A percentile compares a stretch with the other conserved stretches of the same genome.
Conservation (phyloP, 2,113 vertebrate genomes). For the Martes martes region DNA sequence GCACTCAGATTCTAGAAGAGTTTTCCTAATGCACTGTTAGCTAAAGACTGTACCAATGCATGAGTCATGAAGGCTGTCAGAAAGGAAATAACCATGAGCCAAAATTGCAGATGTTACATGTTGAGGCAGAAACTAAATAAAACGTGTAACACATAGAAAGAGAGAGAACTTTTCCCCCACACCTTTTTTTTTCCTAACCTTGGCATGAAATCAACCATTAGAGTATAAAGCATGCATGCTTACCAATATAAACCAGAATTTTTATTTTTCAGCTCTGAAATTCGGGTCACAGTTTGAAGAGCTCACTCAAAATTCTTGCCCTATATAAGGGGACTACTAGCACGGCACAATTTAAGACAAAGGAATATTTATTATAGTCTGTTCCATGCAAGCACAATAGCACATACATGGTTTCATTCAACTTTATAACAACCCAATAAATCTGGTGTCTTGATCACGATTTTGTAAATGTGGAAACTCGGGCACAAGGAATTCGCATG, state of each 20-base stretch:
- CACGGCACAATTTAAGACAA: neutral
- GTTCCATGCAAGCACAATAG: neutral
- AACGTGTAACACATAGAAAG: neutral
- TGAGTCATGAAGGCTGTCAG: neutral
- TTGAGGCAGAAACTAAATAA: neutral
- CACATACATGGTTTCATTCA: neutral
- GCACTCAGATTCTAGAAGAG: neutral
- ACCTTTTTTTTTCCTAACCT: neutral
- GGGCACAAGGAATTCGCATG: neutral
- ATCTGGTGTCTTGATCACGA: too few species aligned
- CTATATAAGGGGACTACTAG: neutral
- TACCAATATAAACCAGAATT: neutral
- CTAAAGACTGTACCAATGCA: neutral
- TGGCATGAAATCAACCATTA: neutral
- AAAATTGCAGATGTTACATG: neutral
- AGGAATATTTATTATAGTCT: neutral
- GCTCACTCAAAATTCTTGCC: neutral
- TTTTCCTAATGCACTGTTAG: neutral
- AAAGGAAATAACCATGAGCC: neutral
- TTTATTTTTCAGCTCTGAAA: neutral
- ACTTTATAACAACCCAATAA: neutral
- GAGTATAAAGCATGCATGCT: neutral
- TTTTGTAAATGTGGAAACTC: neutral
- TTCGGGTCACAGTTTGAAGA: neutral
- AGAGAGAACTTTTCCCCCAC: neutral